Conservation (phyloP, 2,888 invertebrate species). For the Heliconius cydno region DNA sequence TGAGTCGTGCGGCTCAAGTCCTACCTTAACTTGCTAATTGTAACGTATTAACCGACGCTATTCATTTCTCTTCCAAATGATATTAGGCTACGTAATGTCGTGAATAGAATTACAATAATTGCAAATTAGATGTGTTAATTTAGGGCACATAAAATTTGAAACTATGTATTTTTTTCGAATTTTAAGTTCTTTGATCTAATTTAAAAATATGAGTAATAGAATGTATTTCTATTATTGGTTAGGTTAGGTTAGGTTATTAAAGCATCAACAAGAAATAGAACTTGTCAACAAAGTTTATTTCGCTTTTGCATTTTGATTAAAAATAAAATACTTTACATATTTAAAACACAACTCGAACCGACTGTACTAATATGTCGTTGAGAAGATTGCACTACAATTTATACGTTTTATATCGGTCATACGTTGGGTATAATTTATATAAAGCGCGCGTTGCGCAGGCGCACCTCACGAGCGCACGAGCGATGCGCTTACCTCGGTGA, state of each 20-base stretch:
- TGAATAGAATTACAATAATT: background rate
- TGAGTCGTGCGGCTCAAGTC: constrained; percentile 40
- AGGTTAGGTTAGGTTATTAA: no score
- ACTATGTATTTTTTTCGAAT: no score
- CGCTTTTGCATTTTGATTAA: background rate
- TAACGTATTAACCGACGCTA: constrained; percentile 30
- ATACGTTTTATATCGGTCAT: constrained; percentile 64
- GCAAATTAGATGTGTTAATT: no score
- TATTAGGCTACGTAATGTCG: constrained; percentile 13
- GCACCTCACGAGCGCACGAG: constrained; percentile 70
- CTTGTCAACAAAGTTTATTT: background rate
- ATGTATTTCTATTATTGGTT: background rate
- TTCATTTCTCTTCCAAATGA: constrained; percentile 25
- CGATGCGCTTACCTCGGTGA: constrained; percentile 54
- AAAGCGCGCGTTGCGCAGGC: constrained; percentile 67
- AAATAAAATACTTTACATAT: background rate
- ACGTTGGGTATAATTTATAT: constrained; percentile 67
- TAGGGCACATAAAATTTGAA: no score
- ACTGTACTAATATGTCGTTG: constrained; percentile 38
- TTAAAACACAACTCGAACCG: background rate
- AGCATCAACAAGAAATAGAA: background rate
- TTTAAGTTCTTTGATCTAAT: no score
- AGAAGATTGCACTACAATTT: constrained; percentile 56
- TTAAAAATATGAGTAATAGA: no score
- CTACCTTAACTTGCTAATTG: constrained; percentile 30